These are phyloP conservation scores for Stratiolaelaps scimitus DNA, from an alignment of 1,140 invertebrate species.

Conservation along the genomic window DNA sequence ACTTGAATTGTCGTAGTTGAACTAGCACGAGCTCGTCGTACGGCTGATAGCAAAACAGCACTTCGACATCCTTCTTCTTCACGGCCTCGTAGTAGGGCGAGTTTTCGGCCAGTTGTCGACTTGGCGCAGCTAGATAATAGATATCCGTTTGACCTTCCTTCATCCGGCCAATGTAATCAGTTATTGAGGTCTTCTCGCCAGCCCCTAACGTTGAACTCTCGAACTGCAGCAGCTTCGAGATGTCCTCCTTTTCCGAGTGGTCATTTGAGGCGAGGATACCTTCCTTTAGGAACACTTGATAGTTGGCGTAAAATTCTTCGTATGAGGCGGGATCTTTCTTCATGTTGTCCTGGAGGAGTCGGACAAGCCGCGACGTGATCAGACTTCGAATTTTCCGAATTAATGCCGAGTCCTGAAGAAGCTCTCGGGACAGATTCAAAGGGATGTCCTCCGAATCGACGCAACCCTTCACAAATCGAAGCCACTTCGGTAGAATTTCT, in stretches of 20 bases:
- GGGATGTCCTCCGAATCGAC: conserved; percentile 97
- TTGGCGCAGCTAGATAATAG: conserved; percentile 84
- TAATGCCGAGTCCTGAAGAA: conserved; percentile 80
- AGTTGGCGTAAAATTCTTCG: conserved; percentile 75
- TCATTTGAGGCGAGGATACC: conserved; percentile 73
- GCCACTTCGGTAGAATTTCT: conserved; percentile 82
- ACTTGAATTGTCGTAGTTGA: conserved; percentile 69
- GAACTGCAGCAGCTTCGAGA: conserved; percentile 75
- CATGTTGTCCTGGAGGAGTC: conserved; percentile 70
- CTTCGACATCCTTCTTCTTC: conserved; percentile 66
- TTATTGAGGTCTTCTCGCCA: conserved; percentile 63
- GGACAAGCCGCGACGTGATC: conserved; percentile 66
- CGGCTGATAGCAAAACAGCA: conserved; percentile 85
- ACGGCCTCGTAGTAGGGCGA: conserved; percentile 90
- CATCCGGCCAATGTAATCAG: conserved; percentile 64
- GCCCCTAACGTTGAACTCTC: conserved; percentile 66
- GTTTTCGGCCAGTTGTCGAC: conserved; percentile 71
- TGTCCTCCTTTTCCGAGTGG: conserved; percentile 73
- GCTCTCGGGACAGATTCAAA: conserved; percentile 83
- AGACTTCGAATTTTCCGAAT: conserved; percentile 75
- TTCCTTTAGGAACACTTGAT: conserved; percentile 85
- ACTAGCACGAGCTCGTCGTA: conserved; percentile 90
- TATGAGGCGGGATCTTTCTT: conserved; percentile 71
- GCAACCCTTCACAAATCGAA: conserved; percentile 77
- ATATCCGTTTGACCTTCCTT: conserved; percentile 67